A percentile compares a stretch with the other conserved stretches of the same genome.
Conservation (phyloP, 2,797 vertebrate species). For the Poeciliopsis turneri region DNA sequence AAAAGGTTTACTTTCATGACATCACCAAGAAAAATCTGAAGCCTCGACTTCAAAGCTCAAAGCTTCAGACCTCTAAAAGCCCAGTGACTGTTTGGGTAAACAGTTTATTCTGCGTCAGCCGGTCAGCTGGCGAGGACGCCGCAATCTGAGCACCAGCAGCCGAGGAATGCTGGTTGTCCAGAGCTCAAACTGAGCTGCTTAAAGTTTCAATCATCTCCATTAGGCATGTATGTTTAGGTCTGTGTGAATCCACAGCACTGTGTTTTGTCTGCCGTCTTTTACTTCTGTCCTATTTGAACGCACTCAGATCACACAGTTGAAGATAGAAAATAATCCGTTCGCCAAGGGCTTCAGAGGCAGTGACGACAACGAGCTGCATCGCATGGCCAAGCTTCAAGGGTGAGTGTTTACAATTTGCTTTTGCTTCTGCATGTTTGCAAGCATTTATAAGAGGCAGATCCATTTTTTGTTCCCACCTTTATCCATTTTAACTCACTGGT, state of each 20-base stretch:
- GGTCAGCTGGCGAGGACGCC: slow-evolving; percentile 72
- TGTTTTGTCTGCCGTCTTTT: background rate
- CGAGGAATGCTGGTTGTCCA: slow-evolving; percentile 63
- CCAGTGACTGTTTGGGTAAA: slow-evolving; percentile 77
- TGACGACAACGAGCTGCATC: slow-evolving; percentile 93
- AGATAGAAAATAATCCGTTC: slow-evolving; percentile 98
- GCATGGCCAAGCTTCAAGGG: slow-evolving; percentile 86
- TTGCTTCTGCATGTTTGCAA: slow-evolving; percentile 5
- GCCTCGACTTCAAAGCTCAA: slow-evolving; percentile 69
- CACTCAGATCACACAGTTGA: slow-evolving; percentile 93
- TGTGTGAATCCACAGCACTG: slow-evolving; percentile 2
- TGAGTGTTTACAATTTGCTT: slow-evolving; percentile 42
- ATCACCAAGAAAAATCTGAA: slow-evolving; percentile 67
- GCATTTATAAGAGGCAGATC: slow-evolving; percentile 14
- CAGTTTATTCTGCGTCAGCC: slow-evolving; percentile 79
- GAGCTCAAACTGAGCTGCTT: slow-evolving; percentile 36
- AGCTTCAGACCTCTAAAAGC: slow-evolving; percentile 70
- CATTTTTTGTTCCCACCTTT: slow-evolving; percentile 15
- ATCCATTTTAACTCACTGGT: background rate
- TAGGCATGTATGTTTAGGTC: slow-evolving; percentile 7
- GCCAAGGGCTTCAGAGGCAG: slow-evolving; percentile 98
- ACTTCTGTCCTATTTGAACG: slow-evolving; percentile 4
- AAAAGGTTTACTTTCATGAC: slow-evolving; percentile 61
- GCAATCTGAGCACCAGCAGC: slow-evolving; percentile 46
- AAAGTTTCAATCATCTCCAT: slow-evolving; percentile 37